Conservation (phyloP, 2,113 vertebrate genomes). For the Noturus placidus region DNA sequence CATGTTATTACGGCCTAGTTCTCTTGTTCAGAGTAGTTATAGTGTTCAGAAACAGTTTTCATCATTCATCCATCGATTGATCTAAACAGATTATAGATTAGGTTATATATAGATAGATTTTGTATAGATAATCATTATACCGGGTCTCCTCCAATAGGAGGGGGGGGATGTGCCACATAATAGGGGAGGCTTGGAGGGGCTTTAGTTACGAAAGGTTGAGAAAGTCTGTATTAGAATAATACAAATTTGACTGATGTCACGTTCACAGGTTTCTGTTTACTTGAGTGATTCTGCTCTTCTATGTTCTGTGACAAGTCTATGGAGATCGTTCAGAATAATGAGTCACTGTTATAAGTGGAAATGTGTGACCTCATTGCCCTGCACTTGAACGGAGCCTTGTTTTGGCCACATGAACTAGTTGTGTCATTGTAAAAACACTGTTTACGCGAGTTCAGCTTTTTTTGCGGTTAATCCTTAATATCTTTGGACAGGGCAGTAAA, state of each 20-base stretch:
- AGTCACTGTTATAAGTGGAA: not conserved
- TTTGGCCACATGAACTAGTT: not conserved
- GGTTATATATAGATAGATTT: no score
- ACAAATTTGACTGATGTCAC: conserved; percentile 17
- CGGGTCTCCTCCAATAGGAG: no score
- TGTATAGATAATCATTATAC: no score
- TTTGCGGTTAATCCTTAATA: not conserved
- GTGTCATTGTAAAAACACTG: conserved; percentile 23
- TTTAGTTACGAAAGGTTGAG: no score
- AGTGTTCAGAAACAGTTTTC: no score
- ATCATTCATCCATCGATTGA: no score
- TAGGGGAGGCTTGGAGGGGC: no score
- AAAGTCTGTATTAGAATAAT: conserved; percentile 34
- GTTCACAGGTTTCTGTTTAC: conserved; percentile 21
- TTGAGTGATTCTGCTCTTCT: conserved; percentile 29
- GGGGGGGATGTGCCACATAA: no score
- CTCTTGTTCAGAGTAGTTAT: no score
- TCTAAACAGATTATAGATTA: no score
- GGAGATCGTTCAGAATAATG: not conserved
- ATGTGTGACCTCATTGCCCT: conserved; percentile 12
- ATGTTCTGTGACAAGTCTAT: not conserved
- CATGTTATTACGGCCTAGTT: no score
- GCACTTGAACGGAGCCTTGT: conserved; percentile 14
- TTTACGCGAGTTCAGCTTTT: not conserved
- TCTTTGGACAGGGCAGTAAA: not conserved